Evolutionary conservation across 1,140 invertebrate species (phyloP), one percentile per base, ranked within the genome.

Genomic region (Bombus vancouverensis): DNA sequence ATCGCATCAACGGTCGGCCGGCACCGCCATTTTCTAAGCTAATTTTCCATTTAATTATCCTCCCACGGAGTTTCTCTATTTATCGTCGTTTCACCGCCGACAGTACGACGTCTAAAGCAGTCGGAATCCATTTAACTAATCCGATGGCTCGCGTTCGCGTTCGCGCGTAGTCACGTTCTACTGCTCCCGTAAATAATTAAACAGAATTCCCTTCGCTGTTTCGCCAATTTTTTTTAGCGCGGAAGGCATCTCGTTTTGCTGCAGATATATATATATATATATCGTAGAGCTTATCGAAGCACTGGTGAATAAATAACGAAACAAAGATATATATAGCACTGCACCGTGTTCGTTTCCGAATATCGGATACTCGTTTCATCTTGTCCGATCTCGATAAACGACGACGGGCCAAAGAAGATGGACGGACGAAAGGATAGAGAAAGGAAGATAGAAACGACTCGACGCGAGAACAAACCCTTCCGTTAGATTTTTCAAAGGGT

Each of bases 1-100:
- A 42, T 76, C 66, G 42, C n/a, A 3, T 6, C 72, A 39, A 62
- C 81, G 37, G 34, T 34, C 72, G 44, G 42, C 34, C 44, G 4
- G 44, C 34, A 12, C 25, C 28, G 25, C 15, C 53, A 34, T 68
- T 76, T 53, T 34, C 44, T 66, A 34, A 34, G 59, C 25, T 83
- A 83, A 75, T 65, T 83, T 66, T 44, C 34, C 75, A 47, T 83
- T 83, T 83, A 76, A 83, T 83, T 73, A 37, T 68, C 28, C 62
- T 8, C 34, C 42, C 15, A 53, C 47, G 5, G 47, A 53, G 47
- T 53, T 53, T 53, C 47, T 53, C 39, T 73, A 15, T 73, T 42
- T 10, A 28, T 73, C 66, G 42, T 18, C 42, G 37, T 39, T 28
- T 18, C 12, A n/a, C 59, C 28, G 28, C 28, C 28, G 28, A 62